Percentiles rank a stretch among this genome's conserved stretches.
These are phyloP conservation scores for Arctopsyche grandis DNA, from an alignment of 1,140 invertebrate genomes.

Conservation along the genomic window DNA sequence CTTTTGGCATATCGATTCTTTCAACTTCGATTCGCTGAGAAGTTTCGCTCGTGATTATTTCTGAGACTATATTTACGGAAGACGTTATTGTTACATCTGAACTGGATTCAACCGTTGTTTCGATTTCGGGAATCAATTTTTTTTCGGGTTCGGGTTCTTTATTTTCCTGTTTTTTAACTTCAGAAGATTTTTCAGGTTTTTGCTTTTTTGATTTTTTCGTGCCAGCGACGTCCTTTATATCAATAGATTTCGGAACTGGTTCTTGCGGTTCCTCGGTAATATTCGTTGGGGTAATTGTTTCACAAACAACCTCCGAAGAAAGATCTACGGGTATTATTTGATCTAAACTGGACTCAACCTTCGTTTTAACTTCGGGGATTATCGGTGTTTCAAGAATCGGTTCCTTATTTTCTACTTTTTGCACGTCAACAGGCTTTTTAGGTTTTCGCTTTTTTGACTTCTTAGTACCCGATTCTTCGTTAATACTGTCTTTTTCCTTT, in stretches of 20 bases:
- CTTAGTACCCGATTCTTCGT: not conserved
- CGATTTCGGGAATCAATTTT: not conserved
- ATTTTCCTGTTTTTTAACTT: not conserved
- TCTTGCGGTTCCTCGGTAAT: too few relatives aligned
- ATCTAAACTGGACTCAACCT: not conserved
- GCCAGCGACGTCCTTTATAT: not conserved
- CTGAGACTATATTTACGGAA: too few relatives aligned
- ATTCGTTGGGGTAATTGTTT: not conserved
- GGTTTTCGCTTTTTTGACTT: not conserved
- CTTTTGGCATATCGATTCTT: not conserved
- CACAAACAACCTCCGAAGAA: too few relatives aligned
- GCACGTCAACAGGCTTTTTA: not conserved
- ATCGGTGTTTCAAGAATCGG: not conserved
- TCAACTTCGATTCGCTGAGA: not conserved
- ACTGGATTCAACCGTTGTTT: not conserved
- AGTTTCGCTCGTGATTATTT: too few relatives aligned
- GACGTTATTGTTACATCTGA: not conserved
- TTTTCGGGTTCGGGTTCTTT: not conserved
- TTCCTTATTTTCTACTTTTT: not conserved
- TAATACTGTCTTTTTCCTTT: not conserved
- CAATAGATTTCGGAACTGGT: not conserved
- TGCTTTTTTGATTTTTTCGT: not conserved
- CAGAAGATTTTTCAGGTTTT: not conserved
- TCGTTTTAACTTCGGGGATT: not conserved
- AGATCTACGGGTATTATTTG: not conserved